Conservation (phyloP, 2,113 vertebrate genomes). For the Murina feae region DNA sequence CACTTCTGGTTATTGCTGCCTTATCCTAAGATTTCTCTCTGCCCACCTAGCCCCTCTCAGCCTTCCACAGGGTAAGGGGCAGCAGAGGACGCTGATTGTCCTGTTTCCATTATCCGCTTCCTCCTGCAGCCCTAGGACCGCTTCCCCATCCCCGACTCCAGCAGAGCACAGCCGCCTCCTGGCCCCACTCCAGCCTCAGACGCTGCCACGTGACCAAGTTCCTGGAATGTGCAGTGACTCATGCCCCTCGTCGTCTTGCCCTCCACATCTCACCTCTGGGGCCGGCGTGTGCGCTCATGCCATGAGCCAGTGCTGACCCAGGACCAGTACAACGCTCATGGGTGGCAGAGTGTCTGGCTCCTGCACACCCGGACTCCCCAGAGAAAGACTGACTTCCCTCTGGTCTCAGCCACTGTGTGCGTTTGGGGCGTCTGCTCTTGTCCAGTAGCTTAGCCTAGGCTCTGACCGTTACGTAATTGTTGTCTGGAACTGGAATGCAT, state of each 20-base stretch:
- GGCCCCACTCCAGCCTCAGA: neutral
- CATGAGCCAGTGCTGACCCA: neutral
- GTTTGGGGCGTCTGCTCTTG: fast-evolving
- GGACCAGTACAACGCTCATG: neutral
- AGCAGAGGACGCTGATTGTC: neutral
- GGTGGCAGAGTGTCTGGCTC: neutral
- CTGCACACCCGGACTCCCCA: neutral
- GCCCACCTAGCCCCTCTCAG: neutral
- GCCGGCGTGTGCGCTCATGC: neutral
- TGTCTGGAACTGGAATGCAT: neutral
- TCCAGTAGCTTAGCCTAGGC: neutral
- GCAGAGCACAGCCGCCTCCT: neutral
- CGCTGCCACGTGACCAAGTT: neutral
- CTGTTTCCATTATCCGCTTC: neutral
- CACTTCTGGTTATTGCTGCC: neutral
- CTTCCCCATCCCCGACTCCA: neutral
- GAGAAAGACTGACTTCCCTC: neutral
- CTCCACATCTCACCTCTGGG: neutral
- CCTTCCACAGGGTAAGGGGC: neutral
- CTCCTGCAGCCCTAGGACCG: neutral
- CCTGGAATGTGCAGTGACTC: neutral
- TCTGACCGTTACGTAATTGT: neutral
- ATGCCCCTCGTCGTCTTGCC: fast-evolving
- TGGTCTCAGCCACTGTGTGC: neutral
- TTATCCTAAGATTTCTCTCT: neutral